These are phyloP conservation scores for Sebastes steindachneri DNA, from an alignment of 2,797 vertebrate genomes.

Conservation along the genomic window DNA sequence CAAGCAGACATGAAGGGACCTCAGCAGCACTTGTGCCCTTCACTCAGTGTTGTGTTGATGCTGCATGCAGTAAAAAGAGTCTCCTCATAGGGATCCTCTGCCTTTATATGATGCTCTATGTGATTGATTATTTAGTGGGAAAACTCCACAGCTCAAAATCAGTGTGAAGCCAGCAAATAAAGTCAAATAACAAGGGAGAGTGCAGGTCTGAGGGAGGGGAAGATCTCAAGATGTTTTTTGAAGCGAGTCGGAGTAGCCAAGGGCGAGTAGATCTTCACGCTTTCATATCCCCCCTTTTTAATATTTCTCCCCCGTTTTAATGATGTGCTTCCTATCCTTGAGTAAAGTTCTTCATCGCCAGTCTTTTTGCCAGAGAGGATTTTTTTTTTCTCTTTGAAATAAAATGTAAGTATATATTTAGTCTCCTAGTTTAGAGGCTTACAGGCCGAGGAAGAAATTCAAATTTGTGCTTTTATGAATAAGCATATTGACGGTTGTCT, in stretches of 20 bases:
- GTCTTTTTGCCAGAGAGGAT: conserved; percentile 77
- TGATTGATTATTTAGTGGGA: conserved; percentile 84
- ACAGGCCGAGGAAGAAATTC: conserved; percentile 78
- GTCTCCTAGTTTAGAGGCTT: conserved; percentile 82
- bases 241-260: conserved; percentile 81
- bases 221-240: conserved; percentile 82
- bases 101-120: conserved; percentile 61
- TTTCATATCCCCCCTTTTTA: conserved; percentile 82
- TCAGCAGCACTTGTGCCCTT: conserved; percentile 32
- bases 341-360: conserved; percentile 82
- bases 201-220: conserved; percentile 78
- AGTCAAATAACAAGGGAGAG: conserved; percentile 81
- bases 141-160: conserved; percentile 73
- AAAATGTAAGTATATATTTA: conserved; percentile 88
- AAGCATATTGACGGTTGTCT: conserved; percentile 66
- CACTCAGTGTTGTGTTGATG: conserved; percentile 51
- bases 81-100: conserved; percentile 37
- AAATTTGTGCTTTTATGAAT: conserved; percentile 80
- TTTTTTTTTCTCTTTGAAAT: conserved; percentile 81
- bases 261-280: conserved; percentile 76
- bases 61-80: conserved; percentile 40
- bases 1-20: conserved; percentile 69
- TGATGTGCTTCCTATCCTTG: conserved; percentile 86
- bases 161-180: conserved; percentile 77
- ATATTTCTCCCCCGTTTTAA: conserved; percentile 83